A percentile compares a stretch with the other conserved stretches of the same genome.
Evolutionary conservation across 2,113 vertebrate genomes (phyloP).

Genomic region (Lasiurus cinereus): DNA sequence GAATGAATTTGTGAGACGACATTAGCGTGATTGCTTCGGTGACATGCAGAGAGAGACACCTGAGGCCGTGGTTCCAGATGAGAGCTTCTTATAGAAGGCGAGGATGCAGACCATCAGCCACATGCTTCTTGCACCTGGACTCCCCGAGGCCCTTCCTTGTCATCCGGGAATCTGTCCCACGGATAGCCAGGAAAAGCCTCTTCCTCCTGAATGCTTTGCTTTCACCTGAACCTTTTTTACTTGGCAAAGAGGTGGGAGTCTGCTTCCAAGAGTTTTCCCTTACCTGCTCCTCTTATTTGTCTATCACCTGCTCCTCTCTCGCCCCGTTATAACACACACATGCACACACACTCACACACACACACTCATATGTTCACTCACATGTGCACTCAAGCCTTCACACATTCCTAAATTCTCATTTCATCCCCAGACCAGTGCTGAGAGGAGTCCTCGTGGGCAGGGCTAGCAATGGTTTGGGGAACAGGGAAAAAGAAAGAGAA

Average conservation of each 20-base stretch:
- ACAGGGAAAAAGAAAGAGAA: neutral
- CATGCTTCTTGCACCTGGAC: neutral
- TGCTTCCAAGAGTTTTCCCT: neutral
- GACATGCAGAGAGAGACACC: slow-evolving; percentile 13
- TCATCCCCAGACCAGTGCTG: neutral
- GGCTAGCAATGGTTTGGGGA: neutral
- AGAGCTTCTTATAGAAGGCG: neutral
- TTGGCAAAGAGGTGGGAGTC: neutral
- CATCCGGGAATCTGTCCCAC: neutral
- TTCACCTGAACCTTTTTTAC: neutral
- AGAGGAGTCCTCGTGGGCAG: neutral
- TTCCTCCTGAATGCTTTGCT: neutral
- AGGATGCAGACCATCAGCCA: neutral
- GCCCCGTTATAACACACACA: neutral
- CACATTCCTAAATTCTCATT: neutral
- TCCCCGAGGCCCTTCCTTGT: neutral
- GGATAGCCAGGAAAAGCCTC: neutral
- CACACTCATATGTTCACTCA: neutral
- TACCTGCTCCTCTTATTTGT: neutral
- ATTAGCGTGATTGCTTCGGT: slow-evolving; percentile 3
- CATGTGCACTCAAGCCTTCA: neutral
- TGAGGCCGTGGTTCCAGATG: slow-evolving; percentile 20
- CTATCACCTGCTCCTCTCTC: neutral
- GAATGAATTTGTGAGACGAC: slow-evolving; percentile 17
- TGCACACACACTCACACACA: neutral